Evolutionary conservation across 2,113 vertebrate species (phyloP).

Genomic region (Corythoichthys intestinalis): DNA sequence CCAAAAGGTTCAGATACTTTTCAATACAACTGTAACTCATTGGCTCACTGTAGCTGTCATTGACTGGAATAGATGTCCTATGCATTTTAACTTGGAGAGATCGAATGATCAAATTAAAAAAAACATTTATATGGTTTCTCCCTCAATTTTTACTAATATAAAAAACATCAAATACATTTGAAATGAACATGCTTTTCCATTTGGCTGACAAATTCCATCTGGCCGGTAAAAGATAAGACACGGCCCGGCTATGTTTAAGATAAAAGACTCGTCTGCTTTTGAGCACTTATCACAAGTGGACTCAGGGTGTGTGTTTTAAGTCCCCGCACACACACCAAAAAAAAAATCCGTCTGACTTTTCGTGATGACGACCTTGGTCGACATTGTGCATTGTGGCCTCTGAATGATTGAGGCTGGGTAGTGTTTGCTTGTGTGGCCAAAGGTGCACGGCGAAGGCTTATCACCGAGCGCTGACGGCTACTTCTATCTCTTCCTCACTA

Average conservation of each 20-base stretch:
- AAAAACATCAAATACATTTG: constrained; percentile 38
- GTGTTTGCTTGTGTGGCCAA: constrained; percentile 16
- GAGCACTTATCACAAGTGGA: constrained; percentile 2
- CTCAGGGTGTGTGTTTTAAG: constrained; percentile 5
- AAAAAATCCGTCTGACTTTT: constrained; percentile 10
- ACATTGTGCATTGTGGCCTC: constrained; percentile 8
- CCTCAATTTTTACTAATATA: background rate
- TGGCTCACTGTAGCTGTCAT: too few relatives aligned
- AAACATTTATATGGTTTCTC: background rate
- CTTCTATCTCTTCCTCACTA: constrained; percentile 24
- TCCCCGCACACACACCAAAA: background rate
- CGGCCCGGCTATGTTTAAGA: constrained; percentile 24
- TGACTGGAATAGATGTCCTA: too few relatives aligned
- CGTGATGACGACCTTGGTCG: constrained; percentile 42
- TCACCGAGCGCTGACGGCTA: constrained; percentile 12
- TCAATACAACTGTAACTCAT: too few relatives aligned
- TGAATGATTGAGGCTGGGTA: constrained; percentile 8
- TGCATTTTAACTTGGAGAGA: too few relatives aligned
- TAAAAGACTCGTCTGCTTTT: constrained; percentile 27
- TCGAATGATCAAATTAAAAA: too few relatives aligned
- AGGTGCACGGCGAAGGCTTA: constrained; percentile 31
- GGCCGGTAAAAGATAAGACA: constrained; percentile 35
- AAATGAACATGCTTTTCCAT: constrained; percentile 10
- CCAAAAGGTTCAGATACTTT: too few relatives aligned
- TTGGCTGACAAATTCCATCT: constrained; percentile 21